Evolutionary conservation across 1,140 invertebrate genomes (phyloP), one percentile per base, ranked within the genome.

Genomic region (Drosophila funebris): DNA sequence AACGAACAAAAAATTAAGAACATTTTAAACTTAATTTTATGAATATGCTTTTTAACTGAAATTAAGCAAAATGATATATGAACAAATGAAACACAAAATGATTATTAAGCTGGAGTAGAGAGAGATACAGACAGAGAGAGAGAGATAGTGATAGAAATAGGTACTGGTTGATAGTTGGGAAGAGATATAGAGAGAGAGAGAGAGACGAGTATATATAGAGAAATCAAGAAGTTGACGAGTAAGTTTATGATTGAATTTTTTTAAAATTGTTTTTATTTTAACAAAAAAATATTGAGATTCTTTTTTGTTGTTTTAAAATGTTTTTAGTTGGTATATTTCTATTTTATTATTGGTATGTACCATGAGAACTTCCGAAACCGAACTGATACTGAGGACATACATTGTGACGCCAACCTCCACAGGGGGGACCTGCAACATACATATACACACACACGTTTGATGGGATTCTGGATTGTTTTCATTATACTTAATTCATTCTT

Each of bases 281-380:
- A 74, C 50, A 56, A 18, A 77, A 73, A 62, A 70, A 31, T n/a
- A n/a, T 70, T 22, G 29, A 44, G 16, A 75, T 66, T 62, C 27
- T 79, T 20, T 68, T 63, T 76, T 52, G 39, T 58, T 48, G 16
- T 64, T 70, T 43, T 48, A 56, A 67, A 74, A 70, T 64, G 52
- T 66, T 71, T 53, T 69, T 58, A 57, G 62, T 71, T 44, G 63
- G 43, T 58, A 68, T 56, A 76, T 66, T 68, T 50, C 60, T 76
- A 76, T 62, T 66, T 4, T 63, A 31, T 58, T 60, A 57, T 67
- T 78, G 37, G 31, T 85, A 91, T 92, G 95, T 96, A 98, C 97
- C 97, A 99, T 99, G 94, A 97, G 95, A 92, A 99, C 97, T 96
- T 99, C 98, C 93, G 97, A 98, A 93, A 99, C 96, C 93, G 97